Percentiles rank a stretch among this genome's conserved stretches.
Evolutionary conservation across 2,888 invertebrate genomes (phyloP).

Genomic region (Leucania comma): DNA sequence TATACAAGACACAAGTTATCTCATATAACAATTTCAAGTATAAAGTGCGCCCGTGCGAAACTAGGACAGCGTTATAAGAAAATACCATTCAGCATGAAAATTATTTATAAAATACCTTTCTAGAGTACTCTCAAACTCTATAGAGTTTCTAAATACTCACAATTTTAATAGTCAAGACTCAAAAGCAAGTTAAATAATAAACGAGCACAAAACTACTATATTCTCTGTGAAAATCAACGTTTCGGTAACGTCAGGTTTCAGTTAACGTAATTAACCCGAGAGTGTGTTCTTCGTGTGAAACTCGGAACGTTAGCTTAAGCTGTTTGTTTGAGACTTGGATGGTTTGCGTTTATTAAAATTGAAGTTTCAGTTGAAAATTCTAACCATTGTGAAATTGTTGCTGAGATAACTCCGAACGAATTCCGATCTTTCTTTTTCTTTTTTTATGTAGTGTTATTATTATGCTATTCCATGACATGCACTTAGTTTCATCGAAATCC

Average conservation of each 20-base stretch:
- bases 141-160: neutral
- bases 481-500: too few species aligned
- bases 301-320: neutral
- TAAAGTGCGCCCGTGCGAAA: too few species aligned
- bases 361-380: neutral
- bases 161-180: neutral
- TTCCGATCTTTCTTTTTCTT: too few species aligned
- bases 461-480: too few species aligned
- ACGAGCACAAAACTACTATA: neutral
- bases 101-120: neutral
- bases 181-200: conserved; percentile 4
- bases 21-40: too few species aligned
- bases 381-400: too few species aligned
- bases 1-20: too few species aligned
- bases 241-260: neutral
- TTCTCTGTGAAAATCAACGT: neutral
- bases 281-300: neutral
- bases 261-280: conserved; percentile 4
- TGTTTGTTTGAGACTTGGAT: neutral
- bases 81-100: too few species aligned
- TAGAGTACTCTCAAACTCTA: neutral
- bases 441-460: too few species aligned
- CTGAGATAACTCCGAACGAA: too few species aligned
- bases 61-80: too few species aligned
- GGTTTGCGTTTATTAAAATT: neutral